Evolutionary conservation across 2,888 invertebrate species (phyloP).

Genomic region (Lamellibrachia satsuma): DNA sequence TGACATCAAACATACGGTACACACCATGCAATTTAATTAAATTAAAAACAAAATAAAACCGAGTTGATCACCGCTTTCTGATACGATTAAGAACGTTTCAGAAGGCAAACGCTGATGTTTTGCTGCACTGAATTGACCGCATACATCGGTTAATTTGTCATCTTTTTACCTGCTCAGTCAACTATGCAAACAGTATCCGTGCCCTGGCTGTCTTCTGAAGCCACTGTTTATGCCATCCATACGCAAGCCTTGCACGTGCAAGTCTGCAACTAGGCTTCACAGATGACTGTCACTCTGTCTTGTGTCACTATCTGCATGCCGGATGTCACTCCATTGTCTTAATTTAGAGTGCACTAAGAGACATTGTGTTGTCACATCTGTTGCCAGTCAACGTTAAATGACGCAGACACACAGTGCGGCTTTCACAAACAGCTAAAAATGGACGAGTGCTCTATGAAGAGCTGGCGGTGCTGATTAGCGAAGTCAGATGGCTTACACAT

Average conservation of each 20-base stretch:
- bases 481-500: background rate
- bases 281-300: background rate
- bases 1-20: background rate
- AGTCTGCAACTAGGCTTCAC: background rate
- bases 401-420: background rate
- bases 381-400: background rate
- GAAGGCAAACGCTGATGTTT: background rate
- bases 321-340: background rate
- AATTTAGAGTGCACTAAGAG: background rate
- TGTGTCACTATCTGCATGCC: background rate
- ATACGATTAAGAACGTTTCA: background rate
- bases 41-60: background rate
- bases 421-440: background rate
- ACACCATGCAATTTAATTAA: background rate
- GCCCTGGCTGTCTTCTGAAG: background rate
- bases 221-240: background rate
- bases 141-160: background rate
- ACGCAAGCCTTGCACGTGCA: background rate
- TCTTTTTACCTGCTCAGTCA: background rate
- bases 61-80: background rate
- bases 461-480: background rate
- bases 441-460: background rate
- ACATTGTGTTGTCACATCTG: background rate
- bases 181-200: background rate
- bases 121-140: background rate